These are phyloP conservation scores for Opisthograptis luteolata DNA, from an alignment of 2,888 invertebrate species.

Conservation along the genomic window DNA sequence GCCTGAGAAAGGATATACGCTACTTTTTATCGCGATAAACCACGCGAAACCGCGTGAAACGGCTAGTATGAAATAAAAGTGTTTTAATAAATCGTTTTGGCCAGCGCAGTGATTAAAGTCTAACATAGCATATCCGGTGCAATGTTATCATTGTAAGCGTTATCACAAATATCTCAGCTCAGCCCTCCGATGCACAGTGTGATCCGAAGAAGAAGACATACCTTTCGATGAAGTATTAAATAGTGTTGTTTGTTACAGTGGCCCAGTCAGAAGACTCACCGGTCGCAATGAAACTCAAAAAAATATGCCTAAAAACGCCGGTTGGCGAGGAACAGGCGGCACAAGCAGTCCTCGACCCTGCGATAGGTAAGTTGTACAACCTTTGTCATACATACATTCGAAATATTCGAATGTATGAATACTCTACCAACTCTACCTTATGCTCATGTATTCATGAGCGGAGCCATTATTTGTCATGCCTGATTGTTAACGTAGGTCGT, in stretches of 20 bases:
- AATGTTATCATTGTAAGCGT: no score
- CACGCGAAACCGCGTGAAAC: no score
- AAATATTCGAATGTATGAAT: no score
- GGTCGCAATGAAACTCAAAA: conserved; percentile 88
- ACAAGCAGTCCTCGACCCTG: conserved; percentile 87
- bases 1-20: no score
- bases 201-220: background rate
- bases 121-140: no score
- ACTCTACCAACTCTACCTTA: no score
- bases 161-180: no score
- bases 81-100: no score
- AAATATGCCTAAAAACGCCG: conserved; percentile 89
- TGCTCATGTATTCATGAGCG: conserved; percentile 1
- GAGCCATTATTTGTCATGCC: conserved; percentile 10
- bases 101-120: no score
- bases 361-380: conserved; percentile 77
- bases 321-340: conserved; percentile 88
- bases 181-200: no score
- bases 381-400: background rate
- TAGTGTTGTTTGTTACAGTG: conserved; percentile 75
- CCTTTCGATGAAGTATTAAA: conserved; percentile 4
- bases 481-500: conserved; percentile 11
- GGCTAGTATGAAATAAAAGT: no score
- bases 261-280: conserved; percentile 88
- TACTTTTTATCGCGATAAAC: no score